Conservation (phyloP, 1,140 invertebrate genomes). For the Pseudomyrmex dendroicus region DNA sequence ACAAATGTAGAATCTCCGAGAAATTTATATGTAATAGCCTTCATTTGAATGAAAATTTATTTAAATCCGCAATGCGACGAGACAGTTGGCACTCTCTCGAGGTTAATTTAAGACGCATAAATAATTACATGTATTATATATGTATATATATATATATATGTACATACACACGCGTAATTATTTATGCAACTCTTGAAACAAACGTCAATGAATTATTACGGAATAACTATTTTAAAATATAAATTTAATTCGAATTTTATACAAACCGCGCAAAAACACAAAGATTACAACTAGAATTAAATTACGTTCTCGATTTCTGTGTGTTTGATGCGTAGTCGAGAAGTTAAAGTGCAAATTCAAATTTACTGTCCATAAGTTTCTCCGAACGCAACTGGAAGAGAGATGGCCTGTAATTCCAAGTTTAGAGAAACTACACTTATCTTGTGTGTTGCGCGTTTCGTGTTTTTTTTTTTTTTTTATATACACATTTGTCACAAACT, state of each 20-base stretch:
- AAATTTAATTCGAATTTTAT: conserved; percentile 26
- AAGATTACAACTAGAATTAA: conserved; percentile 48
- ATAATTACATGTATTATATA: not conserved
- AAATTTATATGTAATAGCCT: conserved; percentile 37
- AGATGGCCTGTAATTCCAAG: conserved; percentile 56
- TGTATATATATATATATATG: too few relatives aligned
- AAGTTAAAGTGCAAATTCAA: conserved; percentile 61
- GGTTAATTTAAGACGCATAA: too few relatives aligned
- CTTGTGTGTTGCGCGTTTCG: not conserved
- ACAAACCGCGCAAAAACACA: conserved; percentile 28
- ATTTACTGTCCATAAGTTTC: conserved; percentile 56
- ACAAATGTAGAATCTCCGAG: conserved; percentile 2
- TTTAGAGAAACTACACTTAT: conserved; percentile 48
- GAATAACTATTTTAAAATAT: conserved; percentile 40
- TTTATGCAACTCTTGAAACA: too few relatives aligned
- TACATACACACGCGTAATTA: too few relatives aligned
- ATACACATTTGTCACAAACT: conserved; percentile 5
- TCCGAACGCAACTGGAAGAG: conserved; percentile 46
- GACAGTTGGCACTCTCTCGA: not conserved
- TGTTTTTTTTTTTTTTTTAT: conserved; percentile 7
- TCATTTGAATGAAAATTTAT: conserved; percentile 30
- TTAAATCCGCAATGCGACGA: conserved; percentile 10
- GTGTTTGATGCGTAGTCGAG: conserved; percentile 39
- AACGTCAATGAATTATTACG: not conserved
- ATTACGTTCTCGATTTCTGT: conserved; percentile 55